Percentiles rank a stretch among this genome's conserved stretches.
phyloP scores from a whole-genome alignment of 1,140 invertebrate species.

The Thaumetopoea pityocampa region DNA sequence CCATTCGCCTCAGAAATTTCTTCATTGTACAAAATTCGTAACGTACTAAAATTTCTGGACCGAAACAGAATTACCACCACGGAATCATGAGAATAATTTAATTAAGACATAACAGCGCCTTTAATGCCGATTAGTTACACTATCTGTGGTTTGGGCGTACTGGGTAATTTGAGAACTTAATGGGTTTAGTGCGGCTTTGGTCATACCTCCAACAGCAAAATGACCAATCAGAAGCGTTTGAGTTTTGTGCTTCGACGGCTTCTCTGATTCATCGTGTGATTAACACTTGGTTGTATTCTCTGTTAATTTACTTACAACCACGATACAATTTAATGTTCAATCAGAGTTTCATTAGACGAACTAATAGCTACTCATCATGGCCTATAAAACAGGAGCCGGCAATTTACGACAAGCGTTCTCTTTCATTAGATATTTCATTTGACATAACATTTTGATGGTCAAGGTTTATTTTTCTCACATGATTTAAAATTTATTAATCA shows the following conservation, averaged over 20 bases:
- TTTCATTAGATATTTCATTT: slow-evolving; percentile 17
- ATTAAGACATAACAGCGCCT: slow-evolving; percentile 67
- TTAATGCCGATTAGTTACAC: slow-evolving; percentile 70
- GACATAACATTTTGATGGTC: slow-evolving; percentile 5
- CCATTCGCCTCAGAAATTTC: slow-evolving; percentile 56
- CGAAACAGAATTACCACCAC: slow-evolving; percentile 45
- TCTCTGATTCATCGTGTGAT: slow-evolving; percentile 51
- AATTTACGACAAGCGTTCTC: slow-evolving; percentile 12
- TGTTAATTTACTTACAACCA: slow-evolving; percentile 23
- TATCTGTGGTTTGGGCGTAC: slow-evolving; percentile 57
- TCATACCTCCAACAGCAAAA: slow-evolving; percentile 47
- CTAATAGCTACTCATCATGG: slow-evolving; percentile 14
- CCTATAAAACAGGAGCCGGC: slow-evolving; percentile 19
- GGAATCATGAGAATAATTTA: slow-evolving; percentile 66
- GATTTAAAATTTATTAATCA: too few relatives aligned
- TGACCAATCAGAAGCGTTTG: slow-evolving; percentile 52
- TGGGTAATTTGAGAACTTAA: slow-evolving; percentile 64
- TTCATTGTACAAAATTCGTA: slow-evolving; percentile 64
- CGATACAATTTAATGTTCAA: slow-evolving; percentile 8
- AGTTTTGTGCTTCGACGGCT: slow-evolving; percentile 40
- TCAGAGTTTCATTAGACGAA: slow-evolving; percentile 5
- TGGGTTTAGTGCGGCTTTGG: slow-evolving; percentile 54
- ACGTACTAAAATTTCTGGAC: slow-evolving; percentile 55
- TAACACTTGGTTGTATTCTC: slow-evolving; percentile 45
- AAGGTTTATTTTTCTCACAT: slow-evolving; percentile 14